phyloP scores from a whole-genome alignment of 2,797 vertebrate genomes.

The Hypotaenidia okinawae region DNA sequence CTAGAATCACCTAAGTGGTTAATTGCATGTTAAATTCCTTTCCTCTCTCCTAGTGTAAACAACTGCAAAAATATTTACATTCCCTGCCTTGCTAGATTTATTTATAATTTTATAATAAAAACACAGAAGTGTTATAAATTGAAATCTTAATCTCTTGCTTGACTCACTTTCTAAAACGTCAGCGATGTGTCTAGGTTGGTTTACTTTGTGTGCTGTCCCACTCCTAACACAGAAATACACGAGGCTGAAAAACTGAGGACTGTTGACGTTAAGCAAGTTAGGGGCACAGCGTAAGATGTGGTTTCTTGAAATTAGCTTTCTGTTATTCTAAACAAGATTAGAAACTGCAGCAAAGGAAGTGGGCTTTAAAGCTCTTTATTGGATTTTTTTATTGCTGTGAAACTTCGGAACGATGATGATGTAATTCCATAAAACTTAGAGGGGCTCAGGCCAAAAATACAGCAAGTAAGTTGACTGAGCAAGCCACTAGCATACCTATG shows the following conservation, averaged over 20 bases:
- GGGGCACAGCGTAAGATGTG: not conserved
- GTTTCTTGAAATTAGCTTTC: slow-evolving; percentile 30
- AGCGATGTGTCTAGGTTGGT: slow-evolving; percentile 57
- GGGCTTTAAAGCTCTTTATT: slow-evolving; percentile 21
- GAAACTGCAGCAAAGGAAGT: slow-evolving; percentile 22
- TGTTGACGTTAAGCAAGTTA: not conserved
- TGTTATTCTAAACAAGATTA: slow-evolving; percentile 29
- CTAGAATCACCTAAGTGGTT: slow-evolving; percentile 80
- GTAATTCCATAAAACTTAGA: slow-evolving; percentile 23
- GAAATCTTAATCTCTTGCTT: slow-evolving; percentile 77
- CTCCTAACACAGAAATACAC: not conserved
- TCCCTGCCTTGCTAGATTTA: slow-evolving; percentile 78
- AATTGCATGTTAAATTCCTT: slow-evolving; percentile 83
- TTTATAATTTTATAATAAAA: slow-evolving; percentile 81
- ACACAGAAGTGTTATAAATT: slow-evolving; percentile 81
- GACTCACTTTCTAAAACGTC: slow-evolving; percentile 75
- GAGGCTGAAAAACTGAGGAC: not conserved
- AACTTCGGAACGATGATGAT: not conserved
- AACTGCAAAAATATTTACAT: slow-evolving; percentile 82
- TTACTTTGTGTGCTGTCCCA: slow-evolving; percentile 55
- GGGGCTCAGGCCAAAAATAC: not conserved
- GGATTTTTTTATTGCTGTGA: slow-evolving; percentile 21
- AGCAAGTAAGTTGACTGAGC: not conserved
- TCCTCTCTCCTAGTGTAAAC: slow-evolving; percentile 78
- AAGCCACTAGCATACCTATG: not conserved